These are phyloP conservation scores for Folsomia candida DNA, from an alignment of 2,888 invertebrate genomes.

Conservation along the genomic window DNA sequence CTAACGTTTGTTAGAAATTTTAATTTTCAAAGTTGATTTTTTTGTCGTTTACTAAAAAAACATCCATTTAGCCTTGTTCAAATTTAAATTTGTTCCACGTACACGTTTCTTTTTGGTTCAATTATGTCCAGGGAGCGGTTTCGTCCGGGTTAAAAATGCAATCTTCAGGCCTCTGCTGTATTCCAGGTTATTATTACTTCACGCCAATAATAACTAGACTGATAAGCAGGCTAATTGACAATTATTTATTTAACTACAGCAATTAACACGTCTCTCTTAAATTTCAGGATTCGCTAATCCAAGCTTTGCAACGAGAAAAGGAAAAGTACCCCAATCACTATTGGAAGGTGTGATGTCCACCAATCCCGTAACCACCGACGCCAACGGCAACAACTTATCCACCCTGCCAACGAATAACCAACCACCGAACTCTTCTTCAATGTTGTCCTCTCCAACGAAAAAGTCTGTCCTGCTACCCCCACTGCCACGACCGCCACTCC, in stretches of 20 bases:
- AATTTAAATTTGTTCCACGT: no score
- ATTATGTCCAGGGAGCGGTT: neutral
- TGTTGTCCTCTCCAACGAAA: no score
- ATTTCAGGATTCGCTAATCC: conserved; percentile 67
- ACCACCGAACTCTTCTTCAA: no score
- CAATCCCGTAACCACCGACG: neutral
- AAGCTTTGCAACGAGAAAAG: conserved; percentile 71
- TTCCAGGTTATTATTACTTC: conserved; percentile 39
- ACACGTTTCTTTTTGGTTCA: neutral
- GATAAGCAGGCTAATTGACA: no score
- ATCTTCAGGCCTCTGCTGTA: neutral
- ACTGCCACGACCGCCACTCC: conserved; percentile 39
- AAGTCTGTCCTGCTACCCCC: conserved; percentile 48
- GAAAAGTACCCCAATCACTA: conserved; percentile 73
- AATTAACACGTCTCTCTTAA: neutral
- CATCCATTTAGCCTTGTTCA: no score
- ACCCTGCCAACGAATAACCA: conserved; percentile 11
- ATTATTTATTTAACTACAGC: no score
- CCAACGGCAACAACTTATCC: conserved; percentile 10
- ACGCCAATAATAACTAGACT: conserved; percentile 53
- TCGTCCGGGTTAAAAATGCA: neutral
- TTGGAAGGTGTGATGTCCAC: conserved; percentile 55
- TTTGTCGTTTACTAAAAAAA: no score
- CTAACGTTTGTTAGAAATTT: neutral
- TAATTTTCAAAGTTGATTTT: neutral